phyloP scores from a whole-genome alignment of 2,797 vertebrate genomes.

The Caiman crocodilus region DNA sequence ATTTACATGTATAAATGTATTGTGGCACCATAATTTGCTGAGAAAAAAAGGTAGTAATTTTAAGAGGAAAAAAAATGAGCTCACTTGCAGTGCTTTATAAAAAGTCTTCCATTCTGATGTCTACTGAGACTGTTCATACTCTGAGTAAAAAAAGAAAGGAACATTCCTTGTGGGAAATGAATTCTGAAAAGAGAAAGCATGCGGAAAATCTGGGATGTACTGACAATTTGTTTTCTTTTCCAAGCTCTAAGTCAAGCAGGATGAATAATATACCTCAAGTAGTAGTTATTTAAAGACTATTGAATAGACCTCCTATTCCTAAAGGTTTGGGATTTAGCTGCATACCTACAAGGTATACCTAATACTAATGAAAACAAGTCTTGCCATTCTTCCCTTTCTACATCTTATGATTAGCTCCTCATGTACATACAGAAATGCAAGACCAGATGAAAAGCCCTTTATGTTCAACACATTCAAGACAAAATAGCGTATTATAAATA shows the following conservation, averaged over 20 bases:
- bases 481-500: neutral
- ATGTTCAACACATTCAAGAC: neutral
- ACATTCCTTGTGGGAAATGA: slow-evolving; percentile 46
- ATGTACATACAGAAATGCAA: neutral
- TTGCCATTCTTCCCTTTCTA: neutral
- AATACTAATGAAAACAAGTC: neutral
- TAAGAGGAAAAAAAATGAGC: slow-evolving; percentile 33
- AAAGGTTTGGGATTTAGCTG: slow-evolving; percentile 55
- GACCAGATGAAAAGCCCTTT: neutral
- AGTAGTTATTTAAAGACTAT: slow-evolving; percentile 69
- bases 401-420: slow-evolving; percentile 58
- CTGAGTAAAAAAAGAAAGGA: neutral
- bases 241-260: slow-evolving; percentile 63
- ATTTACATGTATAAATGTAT: slow-evolving; percentile 65
- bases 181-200: slow-evolving; percentile 48
- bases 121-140: slow-evolving; percentile 31
- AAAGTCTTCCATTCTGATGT: slow-evolving; percentile 28
- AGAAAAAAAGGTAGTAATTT: slow-evolving; percentile 68
- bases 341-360: slow-evolving; percentile 5
- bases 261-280: slow-evolving; percentile 65
- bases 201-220: slow-evolving; percentile 49
- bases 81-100: slow-evolving; percentile 47
- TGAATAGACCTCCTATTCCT: slow-evolving; percentile 70
- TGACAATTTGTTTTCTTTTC: slow-evolving; percentile 56
- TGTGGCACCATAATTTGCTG: slow-evolving; percentile 67